Percentiles rank a stretch among this genome's conserved stretches.
These are phyloP conservation scores for Nomada fabriciana DNA, from an alignment of 2,888 invertebrate species.

Conservation along the genomic window DNA sequence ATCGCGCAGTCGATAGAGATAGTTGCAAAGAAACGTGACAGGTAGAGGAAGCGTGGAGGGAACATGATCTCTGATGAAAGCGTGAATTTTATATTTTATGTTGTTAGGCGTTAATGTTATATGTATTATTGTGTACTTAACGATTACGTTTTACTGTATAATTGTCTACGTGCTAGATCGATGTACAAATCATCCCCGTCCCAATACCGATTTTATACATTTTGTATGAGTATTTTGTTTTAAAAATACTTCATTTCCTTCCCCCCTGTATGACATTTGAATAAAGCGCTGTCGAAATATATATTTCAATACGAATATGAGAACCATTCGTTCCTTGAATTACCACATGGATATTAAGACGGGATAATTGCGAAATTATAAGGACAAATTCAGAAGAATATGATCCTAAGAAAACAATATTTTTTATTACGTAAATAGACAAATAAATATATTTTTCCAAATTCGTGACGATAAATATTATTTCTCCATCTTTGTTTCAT, in stretches of 20 bases:
- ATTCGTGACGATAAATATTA: too few relatives aligned
- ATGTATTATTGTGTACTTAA: constrained; percentile 69
- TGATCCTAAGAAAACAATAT: too few relatives aligned
- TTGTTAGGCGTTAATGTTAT: constrained; percentile 68
- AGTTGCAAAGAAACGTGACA: constrained; percentile 22
- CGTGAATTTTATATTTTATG: constrained; percentile 80
- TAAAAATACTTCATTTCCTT: constrained; percentile 81
- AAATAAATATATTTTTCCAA: too few relatives aligned
- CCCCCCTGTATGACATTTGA: constrained; percentile 54
- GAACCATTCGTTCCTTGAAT: constrained; percentile 2
- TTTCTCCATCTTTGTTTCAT: too few relatives aligned
- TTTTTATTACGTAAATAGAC: too few relatives aligned
- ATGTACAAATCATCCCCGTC: constrained; percentile 76
- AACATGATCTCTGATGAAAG: constrained; percentile 79
- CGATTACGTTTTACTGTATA: constrained; percentile 73
- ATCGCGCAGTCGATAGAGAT: constrained; percentile 38
- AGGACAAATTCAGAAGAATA: too few relatives aligned
- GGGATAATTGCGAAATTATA: too few relatives aligned
- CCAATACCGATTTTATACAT: constrained; percentile 77
- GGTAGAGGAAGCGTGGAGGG: constrained; percentile 45
- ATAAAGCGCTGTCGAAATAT: constrained; percentile 59
- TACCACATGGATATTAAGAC: not conserved
- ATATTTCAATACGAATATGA: constrained; percentile 11
- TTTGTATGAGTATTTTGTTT: constrained; percentile 83
- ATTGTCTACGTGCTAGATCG: constrained; percentile 74